A percentile compares a stretch with the other conserved stretches of the same genome.
Evolutionary conservation across 1,140 invertebrate genomes (phyloP).

Genomic region (Mycetomoellerius zeteki): DNA sequence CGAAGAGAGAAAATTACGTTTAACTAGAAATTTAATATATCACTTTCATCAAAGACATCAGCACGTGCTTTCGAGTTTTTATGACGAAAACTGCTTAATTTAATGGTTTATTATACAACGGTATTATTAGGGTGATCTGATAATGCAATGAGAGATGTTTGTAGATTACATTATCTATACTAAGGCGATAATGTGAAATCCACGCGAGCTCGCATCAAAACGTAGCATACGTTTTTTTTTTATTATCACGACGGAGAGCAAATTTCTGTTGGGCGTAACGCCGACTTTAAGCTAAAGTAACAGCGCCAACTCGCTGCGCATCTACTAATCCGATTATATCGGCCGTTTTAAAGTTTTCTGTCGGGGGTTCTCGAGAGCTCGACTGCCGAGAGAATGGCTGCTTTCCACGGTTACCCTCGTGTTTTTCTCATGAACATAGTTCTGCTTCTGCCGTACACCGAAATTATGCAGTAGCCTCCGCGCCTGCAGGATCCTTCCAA

Average conservation of each 20-base stretch:
- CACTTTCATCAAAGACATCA: not conserved
- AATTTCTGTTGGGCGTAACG: conserved; percentile 54
- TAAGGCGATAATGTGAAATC: not conserved
- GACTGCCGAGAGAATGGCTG: conserved; percentile 59
- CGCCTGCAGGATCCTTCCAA: conserved; percentile 39
- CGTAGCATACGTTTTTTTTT: conserved; percentile 20
- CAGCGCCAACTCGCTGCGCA: conserved; percentile 55
- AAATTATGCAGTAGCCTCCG: conserved; percentile 64
- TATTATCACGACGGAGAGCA: not conserved
- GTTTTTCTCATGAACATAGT: conserved; percentile 76
- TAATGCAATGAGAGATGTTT: not conserved
- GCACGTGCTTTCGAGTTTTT: not conserved
- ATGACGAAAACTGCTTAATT: not conserved
- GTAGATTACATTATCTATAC: not conserved
- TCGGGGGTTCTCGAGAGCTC: conserved; percentile 30
- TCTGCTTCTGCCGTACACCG: conserved; percentile 47
- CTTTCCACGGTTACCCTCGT: conserved; percentile 67
- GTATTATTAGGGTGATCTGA: not conserved
- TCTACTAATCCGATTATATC: conserved; percentile 72
- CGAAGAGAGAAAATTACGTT: not conserved
- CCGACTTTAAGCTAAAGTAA: conserved; percentile 67
- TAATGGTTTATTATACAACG: not conserved
- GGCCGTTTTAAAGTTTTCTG: conserved; percentile 72
- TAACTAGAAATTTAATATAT: not conserved
- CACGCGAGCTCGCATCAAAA: not conserved